Conservation (phyloP, 23 tunicate species). For the Aplidium turbinatum region DNA sequence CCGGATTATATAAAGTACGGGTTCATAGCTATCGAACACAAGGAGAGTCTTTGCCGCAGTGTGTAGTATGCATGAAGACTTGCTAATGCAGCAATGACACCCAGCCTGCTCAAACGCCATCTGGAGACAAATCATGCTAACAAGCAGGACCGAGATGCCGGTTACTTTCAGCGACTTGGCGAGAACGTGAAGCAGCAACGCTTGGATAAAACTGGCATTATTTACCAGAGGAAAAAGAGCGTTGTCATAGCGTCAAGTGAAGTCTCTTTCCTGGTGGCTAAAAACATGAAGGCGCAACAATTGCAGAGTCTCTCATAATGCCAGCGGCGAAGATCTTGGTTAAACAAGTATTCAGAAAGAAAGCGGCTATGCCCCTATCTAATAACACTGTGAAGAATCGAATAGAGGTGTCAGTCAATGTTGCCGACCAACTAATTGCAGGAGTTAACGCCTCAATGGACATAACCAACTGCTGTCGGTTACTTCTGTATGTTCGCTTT, state of each 20-base stretch:
- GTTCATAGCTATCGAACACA: no score
- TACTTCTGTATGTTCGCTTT: constrained; percentile 40
- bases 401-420: constrained; percentile 42
- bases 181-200: constrained; percentile 51
- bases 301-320: constrained; percentile 58
- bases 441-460: constrained; percentile 8
- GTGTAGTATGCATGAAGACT: no score
- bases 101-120: constrained; percentile 51
- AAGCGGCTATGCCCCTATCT: constrained; percentile 35
- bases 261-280: constrained; percentile 29
- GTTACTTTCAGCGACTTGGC: constrained; percentile 44
- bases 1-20: no score
- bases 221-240: constrained; percentile 30
- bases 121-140: constrained; percentile 61
- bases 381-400: constrained; percentile 37
- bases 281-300: constrained; percentile 58
- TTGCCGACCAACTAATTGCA: constrained; percentile 7
- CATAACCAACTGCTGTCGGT: constrained; percentile 7
- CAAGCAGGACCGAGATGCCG: constrained; percentile 42
- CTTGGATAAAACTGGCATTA: constrained; percentile 44
- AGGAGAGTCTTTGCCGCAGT: no score
- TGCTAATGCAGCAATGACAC: constrained; percentile 50
- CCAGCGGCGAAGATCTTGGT: constrained; percentile 57
- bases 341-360: constrained; percentile 30
- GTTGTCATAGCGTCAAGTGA: constrained; percentile 27